A percentile compares a stretch with the other conserved stretches of the same genome.
Conservation (phyloP, 2,113 vertebrate species). For the Danio rerio region DNA sequence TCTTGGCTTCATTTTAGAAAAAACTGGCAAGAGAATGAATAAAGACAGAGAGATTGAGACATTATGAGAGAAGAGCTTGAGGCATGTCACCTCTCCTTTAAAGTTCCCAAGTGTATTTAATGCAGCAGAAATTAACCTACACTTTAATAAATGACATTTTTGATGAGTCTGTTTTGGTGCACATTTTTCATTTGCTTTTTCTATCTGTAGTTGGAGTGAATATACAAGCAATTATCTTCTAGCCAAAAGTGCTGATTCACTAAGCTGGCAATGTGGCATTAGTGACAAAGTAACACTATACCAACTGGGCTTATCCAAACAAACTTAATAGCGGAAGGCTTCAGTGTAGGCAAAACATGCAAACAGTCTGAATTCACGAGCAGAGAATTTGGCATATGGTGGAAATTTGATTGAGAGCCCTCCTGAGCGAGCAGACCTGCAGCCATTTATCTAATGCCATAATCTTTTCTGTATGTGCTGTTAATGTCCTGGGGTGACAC, state of each 20-base stretch:
- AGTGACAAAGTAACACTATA: conserved; percentile 13
- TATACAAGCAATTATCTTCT: not conserved
- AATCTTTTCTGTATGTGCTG: not conserved
- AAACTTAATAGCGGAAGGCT: conserved; percentile 5
- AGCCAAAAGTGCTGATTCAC: conserved; percentile 34
- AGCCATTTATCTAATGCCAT: conserved; percentile 5
- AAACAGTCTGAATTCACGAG: not conserved
- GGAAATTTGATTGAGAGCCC: conserved; percentile 21
- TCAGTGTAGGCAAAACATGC: conserved; percentile 19
- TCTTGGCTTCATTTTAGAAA: not conserved
- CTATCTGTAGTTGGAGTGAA: not conserved
- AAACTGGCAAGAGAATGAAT: not conserved
- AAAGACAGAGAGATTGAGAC: conserved; percentile 1
- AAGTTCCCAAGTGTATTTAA: conserved; percentile 11
- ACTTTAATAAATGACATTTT: not conserved
- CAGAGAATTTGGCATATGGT: conserved; percentile 21
- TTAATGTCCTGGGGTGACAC: not conserved
- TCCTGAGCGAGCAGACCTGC: not conserved
- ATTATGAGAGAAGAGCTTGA: conserved; percentile 7
- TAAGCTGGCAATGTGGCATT: conserved; percentile 13
- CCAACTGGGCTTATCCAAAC: conserved; percentile 24
- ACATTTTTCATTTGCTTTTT: not conserved
- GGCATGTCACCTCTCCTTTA: conserved; percentile 7
- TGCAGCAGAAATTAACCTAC: not conserved
- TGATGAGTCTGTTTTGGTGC: not conserved